These are phyloP conservation scores for Listronotus bonariensis DNA, from an alignment of 1,140 invertebrate species.

Conservation along the genomic window DNA sequence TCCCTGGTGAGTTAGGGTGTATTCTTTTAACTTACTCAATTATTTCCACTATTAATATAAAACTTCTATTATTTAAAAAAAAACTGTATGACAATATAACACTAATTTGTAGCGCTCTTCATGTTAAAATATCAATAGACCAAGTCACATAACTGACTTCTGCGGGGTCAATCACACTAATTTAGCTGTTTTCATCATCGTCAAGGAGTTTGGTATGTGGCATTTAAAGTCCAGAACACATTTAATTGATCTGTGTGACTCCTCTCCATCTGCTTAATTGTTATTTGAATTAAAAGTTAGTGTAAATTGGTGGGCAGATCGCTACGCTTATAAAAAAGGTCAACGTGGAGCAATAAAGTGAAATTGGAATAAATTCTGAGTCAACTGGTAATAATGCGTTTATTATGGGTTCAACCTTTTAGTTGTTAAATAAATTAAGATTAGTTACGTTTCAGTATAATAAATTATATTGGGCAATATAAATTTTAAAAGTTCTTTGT, in stretches of 20 bases:
- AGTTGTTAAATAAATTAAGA: constrained; percentile 1
- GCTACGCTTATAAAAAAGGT: constrained; percentile 31
- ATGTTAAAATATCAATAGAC: constrained; percentile 22
- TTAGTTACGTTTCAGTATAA: too few species aligned
- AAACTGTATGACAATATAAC: too few species aligned
- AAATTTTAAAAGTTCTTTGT: too few species aligned
- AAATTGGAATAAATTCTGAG: constrained; percentile 36
- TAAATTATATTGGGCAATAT: too few species aligned
- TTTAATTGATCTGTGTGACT: constrained; percentile 43
- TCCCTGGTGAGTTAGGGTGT: too few species aligned
- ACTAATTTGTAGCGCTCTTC: not conserved
- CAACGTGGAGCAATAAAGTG: constrained; percentile 38
- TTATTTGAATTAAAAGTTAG: constrained; percentile 42
- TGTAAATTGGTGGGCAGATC: constrained; percentile 37
- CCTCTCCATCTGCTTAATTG: constrained; percentile 43
- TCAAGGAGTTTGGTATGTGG: constrained; percentile 39
- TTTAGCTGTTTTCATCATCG: constrained; percentile 40
- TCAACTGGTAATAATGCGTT: constrained; percentile 37
- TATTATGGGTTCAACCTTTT: constrained; percentile 27
- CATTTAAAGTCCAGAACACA: constrained; percentile 37
- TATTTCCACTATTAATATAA: too few species aligned
- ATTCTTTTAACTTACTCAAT: too few species aligned
- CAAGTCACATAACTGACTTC: constrained; percentile 29
- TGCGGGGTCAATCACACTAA: constrained; percentile 39
- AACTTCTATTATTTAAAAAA: too few species aligned